These are phyloP conservation scores for Tamias sibiricus DNA, from an alignment of 2,113 vertebrate species.

Conservation along the genomic window DNA sequence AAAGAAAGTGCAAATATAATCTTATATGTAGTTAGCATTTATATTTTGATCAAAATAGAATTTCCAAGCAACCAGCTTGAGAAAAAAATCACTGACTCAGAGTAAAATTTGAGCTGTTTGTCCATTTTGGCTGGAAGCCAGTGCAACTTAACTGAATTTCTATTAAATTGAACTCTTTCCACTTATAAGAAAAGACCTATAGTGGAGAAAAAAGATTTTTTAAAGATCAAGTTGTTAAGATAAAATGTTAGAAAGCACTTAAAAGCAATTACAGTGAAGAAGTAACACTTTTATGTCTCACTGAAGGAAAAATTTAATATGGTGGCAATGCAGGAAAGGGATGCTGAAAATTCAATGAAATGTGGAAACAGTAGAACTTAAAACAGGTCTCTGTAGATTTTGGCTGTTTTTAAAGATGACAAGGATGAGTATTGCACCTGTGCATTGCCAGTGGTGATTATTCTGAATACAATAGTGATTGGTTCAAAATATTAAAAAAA, in stretches of 20 bases:
- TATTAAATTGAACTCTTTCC: slow-evolving; percentile 69
- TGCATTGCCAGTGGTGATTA: slow-evolving; percentile 14
- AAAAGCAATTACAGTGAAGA: slow-evolving; percentile 60
- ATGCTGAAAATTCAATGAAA: slow-evolving; percentile 32
- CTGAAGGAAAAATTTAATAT: slow-evolving; percentile 51
- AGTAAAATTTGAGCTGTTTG: slow-evolving; percentile 70
- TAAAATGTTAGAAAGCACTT: slow-evolving; percentile 71
- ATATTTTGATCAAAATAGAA: slow-evolving; percentile 63
- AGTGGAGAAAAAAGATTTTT: slow-evolving; percentile 66
- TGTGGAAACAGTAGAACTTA: not conserved
- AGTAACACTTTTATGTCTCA: slow-evolving; percentile 44
- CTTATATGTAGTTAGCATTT: not conserved
- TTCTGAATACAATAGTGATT: not conserved
- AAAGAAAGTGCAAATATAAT: not conserved
- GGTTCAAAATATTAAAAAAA: slow-evolving; percentile 13
- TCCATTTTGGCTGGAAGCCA: slow-evolving; percentile 70
- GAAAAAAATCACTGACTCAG: slow-evolving; percentile 63
- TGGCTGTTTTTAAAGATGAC: slow-evolving; percentile 33
- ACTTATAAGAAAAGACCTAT: slow-evolving; percentile 63
- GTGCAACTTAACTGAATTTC: slow-evolving; percentile 69
- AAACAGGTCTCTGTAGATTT: slow-evolving; percentile 39
- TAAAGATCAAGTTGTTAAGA: slow-evolving; percentile 72
- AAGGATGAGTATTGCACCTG: not conserved
- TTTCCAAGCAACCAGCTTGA: slow-evolving; percentile 57
- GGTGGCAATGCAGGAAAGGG: slow-evolving; percentile 51